Conservation (phyloP, 2,888 invertebrate genomes). For the Phengaris alcon region DNA sequence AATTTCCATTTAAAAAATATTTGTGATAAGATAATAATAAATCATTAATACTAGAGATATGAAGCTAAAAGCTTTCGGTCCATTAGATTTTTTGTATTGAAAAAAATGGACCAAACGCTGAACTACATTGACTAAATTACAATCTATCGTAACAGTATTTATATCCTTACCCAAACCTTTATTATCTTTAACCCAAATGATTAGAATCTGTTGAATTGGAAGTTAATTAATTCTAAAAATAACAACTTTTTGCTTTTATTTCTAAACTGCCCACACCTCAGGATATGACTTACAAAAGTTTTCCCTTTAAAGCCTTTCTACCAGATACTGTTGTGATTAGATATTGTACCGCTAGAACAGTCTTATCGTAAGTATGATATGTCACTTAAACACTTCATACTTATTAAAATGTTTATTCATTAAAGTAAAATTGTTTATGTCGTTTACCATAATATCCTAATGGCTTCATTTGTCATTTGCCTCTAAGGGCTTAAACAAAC, state of each 20-base stretch:
- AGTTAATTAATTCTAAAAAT: too few species aligned
- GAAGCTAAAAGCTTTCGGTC: not conserved
- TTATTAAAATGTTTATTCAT: constrained; percentile 2
- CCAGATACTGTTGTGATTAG: not conserved
- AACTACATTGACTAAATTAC: not conserved
- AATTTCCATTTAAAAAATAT: constrained; percentile 7
- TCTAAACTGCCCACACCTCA: not conserved
- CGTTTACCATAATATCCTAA: not conserved
- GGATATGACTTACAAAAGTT: constrained; percentile 1
- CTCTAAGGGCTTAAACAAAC: not conserved
- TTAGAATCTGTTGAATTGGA: too few species aligned
- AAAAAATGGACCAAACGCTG: not conserved
- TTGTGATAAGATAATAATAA: not conserved
- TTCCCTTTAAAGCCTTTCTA: not conserved
- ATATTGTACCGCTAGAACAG: not conserved
- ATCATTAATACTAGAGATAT: not conserved
- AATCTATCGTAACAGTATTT: not conserved
- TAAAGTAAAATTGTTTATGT: not conserved
- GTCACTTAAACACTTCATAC: constrained; percentile 7
- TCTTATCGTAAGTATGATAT: not conserved
- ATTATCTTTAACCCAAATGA: too few species aligned
- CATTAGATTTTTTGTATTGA: not conserved
- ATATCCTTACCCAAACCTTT: not conserved
- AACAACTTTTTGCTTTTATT: not conserved
- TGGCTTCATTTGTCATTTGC: not conserved